Conservation (phyloP, 35 echinoderm and acorn worm genomes). For the Ophiothrix spiculata region DNA sequence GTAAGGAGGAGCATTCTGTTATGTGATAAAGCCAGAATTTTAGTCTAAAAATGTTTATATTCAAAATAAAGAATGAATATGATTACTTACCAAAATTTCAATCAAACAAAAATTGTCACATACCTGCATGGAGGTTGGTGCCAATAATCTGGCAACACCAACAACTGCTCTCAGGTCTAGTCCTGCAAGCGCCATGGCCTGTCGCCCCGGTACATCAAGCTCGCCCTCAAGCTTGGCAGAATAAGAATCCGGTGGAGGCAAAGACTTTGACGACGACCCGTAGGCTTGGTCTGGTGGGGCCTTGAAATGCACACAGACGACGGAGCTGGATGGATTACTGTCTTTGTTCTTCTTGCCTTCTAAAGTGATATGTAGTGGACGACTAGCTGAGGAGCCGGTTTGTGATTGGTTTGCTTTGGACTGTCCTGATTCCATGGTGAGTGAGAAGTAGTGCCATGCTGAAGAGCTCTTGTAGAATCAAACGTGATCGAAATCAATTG, state of each 20-base stretch:
- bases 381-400: neutral
- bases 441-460: slow-evolving; percentile 35
- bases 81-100: neutral
- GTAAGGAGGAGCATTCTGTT: neutral
- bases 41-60: neutral
- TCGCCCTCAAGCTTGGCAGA: slow-evolving; percentile 59
- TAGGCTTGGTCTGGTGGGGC: slow-evolving; percentile 9
- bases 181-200: slow-evolving; percentile 42
- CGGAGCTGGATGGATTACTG: slow-evolving; percentile 17
- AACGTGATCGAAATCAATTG: no score
- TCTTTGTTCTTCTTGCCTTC: slow-evolving; percentile 11
- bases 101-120: neutral
- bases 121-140: slow-evolving; percentile 55
- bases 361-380: slow-evolving; percentile 8
- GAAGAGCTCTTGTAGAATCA: slow-evolving; percentile 14
- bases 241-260: slow-evolving; percentile 45
- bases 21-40: neutral
- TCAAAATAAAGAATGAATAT: neutral
- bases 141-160: slow-evolving; percentile 52
- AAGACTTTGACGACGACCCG: neutral
- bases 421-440: neutral
- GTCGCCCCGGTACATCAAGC: slow-evolving; percentile 71
- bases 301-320: slow-evolving; percentile 68
- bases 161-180: slow-evolving; percentile 46
- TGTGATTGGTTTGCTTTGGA: neutral